Base-by-base conservation (phyloP, 2,888 invertebrate genomes). In the Eudasyphora cyanicolor region DNA sequence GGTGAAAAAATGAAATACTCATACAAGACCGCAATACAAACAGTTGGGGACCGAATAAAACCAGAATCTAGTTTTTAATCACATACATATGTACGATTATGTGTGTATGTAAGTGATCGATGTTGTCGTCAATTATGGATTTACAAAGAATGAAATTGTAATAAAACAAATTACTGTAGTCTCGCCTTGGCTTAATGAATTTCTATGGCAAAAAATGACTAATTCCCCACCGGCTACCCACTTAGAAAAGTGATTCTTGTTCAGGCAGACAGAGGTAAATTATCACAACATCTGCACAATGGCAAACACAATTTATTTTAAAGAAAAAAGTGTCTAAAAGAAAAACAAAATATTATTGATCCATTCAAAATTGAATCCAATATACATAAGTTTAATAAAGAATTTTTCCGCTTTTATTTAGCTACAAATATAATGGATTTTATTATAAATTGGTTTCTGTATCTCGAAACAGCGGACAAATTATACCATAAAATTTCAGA, bases 101-200 rank as follows among this genome's bases (percentile, higher is more conserved):
- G n/a, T n/a, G n/a, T n/a, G n/a, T n/a, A n/a, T n/a, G n/a, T n/a
- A n/a, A n/a, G n/a, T 49, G 17, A 29, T 35, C 21, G 64, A 51
- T 51, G 14, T 12, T 38, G 64, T 42, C 64, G 49, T 71, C 64
- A 71, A 71, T 64, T 71, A 29, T 76, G 51, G 64, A 14, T n/a
- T 49, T 27, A 24, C 51, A 2, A n/a, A 57, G 57, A 51, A 21
- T 3, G 19, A 45, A 29, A n/a, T n/a, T n/a, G n/a, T n/a, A n/a
- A n/a, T n/a, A 60, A 60, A 60, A 24, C 10, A 57, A 60, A 64
- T 64, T 64, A 64, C 67, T 42, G 42, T 67, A 67, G 67, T 42
- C 42, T 67, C 38, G 35, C 38, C 24, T 38, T 38, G 35, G 14
- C 17, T 38, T 6, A 42, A 10, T 27, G 19, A 17, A 64, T 64